Base-by-base conservation (phyloP, 2,797 vertebrate species). In the Catharus ustulatus region DNA sequence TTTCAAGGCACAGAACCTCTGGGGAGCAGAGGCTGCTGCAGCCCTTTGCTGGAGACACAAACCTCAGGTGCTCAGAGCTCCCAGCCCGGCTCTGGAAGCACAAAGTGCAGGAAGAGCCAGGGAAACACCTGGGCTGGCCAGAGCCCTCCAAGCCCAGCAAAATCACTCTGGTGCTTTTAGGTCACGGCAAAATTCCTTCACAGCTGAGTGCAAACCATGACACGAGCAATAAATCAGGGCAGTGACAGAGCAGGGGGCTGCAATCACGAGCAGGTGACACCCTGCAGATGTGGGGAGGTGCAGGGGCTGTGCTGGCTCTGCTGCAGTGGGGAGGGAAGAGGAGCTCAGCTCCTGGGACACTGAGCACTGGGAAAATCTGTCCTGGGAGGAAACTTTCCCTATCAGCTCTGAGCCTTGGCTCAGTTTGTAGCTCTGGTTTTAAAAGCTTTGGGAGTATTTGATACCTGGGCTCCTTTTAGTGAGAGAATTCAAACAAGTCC, bases 181-280 rank as follows among this genome's bases (percentile, higher is more conserved):
- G 75, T 77, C 69, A 71, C 51, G 16, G 78, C 78, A 40, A 63
- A 83, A 75, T 82, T 72, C 84, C 91, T 95, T 93, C 87, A 82
- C 95, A 94, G 82, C 90, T 74, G 87, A 90, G 95, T 76, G 87
- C 93, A 93, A 94, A 64, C 61, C 84, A 13, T 46, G 94, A 40
- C 73, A 77, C 84, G n/a, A 22, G 32, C 78, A 55, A 95, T 97
- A 89, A 94, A 92, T 88, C 71, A 15, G 8, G 73, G 9, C 74
- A 55, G 66, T 13, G 69, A 15, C 74, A 24, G 57, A 90, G 71
- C 62, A 54, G 5, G 15, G 18, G 91, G 80, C 66, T 73, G 83
- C 67, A 24, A 38, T 84, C 93, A 29, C 93, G 36, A 85, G 89
- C 79, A 84, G 81, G 48, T 9, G 59, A 16, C 76, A 30, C 90